Evolutionary conservation across 2,888 invertebrate species (phyloP).

Genomic region (Papilio elwesi): DNA sequence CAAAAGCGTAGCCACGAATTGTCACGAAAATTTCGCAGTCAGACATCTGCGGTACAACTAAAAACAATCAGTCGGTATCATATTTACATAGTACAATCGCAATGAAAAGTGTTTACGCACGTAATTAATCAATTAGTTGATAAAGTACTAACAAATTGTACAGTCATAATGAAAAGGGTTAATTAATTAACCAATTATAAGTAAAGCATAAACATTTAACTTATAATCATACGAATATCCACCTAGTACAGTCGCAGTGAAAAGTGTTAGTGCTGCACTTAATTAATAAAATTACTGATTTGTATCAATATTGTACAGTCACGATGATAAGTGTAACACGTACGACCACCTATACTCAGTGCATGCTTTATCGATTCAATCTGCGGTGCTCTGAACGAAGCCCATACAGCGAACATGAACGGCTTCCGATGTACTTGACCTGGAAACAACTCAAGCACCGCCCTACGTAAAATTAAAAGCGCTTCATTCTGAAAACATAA

Average conservation of each 20-base stretch:
- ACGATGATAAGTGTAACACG: background rate
- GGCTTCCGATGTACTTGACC: constrained; percentile 37
- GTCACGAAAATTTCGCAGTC: no score
- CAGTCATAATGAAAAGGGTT: background rate
- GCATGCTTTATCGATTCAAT: constrained; percentile 37
- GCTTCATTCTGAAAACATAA: constrained; percentile 18
- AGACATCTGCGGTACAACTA: no score
- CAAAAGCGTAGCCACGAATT: no score
- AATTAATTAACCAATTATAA: no score
- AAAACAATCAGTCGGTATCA: no score
- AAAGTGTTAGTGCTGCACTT: background rate
- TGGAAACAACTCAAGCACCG: constrained; percentile 26
- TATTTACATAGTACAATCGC: no score
- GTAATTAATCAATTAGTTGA: no score
- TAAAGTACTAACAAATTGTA: background rate
- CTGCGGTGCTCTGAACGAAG: constrained; percentile 14
- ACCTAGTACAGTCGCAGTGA: background rate
- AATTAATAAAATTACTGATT: background rate
- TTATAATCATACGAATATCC: no score
- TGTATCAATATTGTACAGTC: constrained; percentile 1
- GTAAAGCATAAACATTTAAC: no score
- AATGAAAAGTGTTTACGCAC: no score
- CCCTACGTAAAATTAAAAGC: constrained; percentile 20
- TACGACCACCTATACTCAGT: constrained; percentile 1
- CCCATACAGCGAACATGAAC: constrained; percentile 6